A percentile compares a stretch with the other conserved stretches of the same genome.
These are phyloP conservation scores for Sycophila sp. DNA, from an alignment of 1,140 invertebrate species.

Conservation along the genomic window DNA sequence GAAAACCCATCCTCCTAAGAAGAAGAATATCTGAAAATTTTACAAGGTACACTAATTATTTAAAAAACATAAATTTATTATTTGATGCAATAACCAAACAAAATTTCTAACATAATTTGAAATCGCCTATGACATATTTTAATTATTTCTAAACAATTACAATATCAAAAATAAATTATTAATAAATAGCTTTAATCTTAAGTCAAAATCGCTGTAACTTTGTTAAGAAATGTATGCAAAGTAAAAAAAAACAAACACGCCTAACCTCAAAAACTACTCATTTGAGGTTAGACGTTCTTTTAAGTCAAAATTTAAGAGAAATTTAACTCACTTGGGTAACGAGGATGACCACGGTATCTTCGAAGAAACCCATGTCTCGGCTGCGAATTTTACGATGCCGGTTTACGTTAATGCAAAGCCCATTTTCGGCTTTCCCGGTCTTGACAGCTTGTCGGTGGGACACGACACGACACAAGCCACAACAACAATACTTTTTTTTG, in stretches of 20 bases:
- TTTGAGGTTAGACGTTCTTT: slow-evolving; percentile 26
- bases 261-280: slow-evolving; percentile 1
- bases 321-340: slow-evolving; percentile 70
- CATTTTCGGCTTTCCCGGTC: slow-evolving; percentile 4
- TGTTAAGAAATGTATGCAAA: too few species aligned
- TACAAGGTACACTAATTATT: slow-evolving; percentile 32
- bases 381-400: not conserved
- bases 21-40: slow-evolving; percentile 90
- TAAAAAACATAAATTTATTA: slow-evolving; percentile 1
- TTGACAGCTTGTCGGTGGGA: slow-evolving; percentile 20
- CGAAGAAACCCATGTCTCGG: slow-evolving; percentile 72
- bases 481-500: too few species aligned
- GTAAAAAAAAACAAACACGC: not conserved
- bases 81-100: not conserved
- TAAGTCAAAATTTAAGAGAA: not conserved
- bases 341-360: slow-evolving; percentile 76
- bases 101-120: too few species aligned
- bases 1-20: slow-evolving; percentile 97
- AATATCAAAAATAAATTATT: too few species aligned
- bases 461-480: slow-evolving; percentile 9
- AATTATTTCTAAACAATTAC: too few species aligned
- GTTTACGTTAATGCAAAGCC: slow-evolving; percentile 30
- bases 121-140: too few species aligned
- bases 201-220: too few species aligned
- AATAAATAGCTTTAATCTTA: too few species aligned